Base-by-base conservation (phyloP, 2,888 invertebrate genomes). In the Oligia fasciuncula region DNA sequence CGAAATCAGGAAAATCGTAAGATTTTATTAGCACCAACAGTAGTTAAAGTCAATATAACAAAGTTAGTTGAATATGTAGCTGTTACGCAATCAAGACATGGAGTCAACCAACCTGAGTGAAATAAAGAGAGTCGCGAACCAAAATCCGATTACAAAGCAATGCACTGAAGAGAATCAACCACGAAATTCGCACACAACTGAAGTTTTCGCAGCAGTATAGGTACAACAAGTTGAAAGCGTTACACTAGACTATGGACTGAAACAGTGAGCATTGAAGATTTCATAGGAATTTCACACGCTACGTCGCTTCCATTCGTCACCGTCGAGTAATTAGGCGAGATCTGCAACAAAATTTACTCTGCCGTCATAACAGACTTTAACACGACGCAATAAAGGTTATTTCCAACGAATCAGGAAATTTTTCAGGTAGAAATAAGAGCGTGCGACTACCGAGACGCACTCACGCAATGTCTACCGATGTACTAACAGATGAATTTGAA, bases 211-310 rank as follows among this genome's bases (percentile, higher is more conserved):
- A 85, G 65, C 76, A 85, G 81, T 86, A 80, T 83, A 85, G 77
- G 77, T 86, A 83, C 66, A 87, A 89, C 88, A 90, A 87, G 88
- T 90, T 87, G 86, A 92, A 92, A 90, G 88, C 86, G 88, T 89
- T 84, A 90, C 89, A 90, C 90, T 91, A 91, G 79, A 91, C 90
- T 91, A 90, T 90, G 84, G 87, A 87, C 91, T 91, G 91, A 91
- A 91, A 91, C 91, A 90, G 90, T 90, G 86, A 89, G 86, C 90
- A 91, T 90, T 89, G 91, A 93, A 94, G 92, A 95, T 95, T 94
- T 95, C 94, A 94, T 92, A 94, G 94, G 93, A 94, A 95, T 95
- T 95, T 95, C 94, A 92, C 95, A 94, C 94, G 93, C 91, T 94
- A 94, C 94, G 93, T 92, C 90, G 91, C 91, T 91, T 92, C 91